phyloP scores from a whole-genome alignment of 2,888 invertebrate genomes.

The Apamea monoglypha region DNA sequence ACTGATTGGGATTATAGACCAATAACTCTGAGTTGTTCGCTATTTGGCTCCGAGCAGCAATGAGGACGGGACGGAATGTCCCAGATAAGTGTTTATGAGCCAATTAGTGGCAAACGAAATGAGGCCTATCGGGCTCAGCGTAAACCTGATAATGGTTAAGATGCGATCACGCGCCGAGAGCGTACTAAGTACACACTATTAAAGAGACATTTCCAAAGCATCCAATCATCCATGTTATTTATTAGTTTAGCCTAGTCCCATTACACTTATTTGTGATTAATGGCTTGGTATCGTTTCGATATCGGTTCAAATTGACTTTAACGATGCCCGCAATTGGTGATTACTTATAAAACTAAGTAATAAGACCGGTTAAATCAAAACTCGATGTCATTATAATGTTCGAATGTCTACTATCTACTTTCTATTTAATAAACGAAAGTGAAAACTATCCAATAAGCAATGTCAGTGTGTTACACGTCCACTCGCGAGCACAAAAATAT shows the following conservation, averaged over 20 bases:
- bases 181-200: conserved; percentile 60
- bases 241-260: conserved; percentile 64
- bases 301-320: conserved; percentile 46
- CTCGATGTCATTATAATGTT: conserved; percentile 17
- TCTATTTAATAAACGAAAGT: conserved; percentile 60
- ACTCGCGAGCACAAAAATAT: background rate
- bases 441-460: conserved; percentile 44
- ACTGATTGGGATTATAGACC: conserved; percentile 75
- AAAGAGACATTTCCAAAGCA: conserved; percentile 57
- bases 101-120: conserved; percentile 84
- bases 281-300: conserved; percentile 51
- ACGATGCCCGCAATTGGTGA: conserved; percentile 40
- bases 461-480: background rate
- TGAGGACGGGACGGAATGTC: conserved; percentile 78
- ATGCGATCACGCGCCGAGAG: conserved; percentile 72
- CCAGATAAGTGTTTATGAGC: conserved; percentile 86
- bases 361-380: conserved; percentile 43
- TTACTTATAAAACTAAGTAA: conserved; percentile 36
- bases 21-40: conserved; percentile 76
- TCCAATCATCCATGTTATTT: conserved; percentile 58
- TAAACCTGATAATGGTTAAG: conserved; percentile 80
- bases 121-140: conserved; percentile 77
- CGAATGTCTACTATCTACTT: conserved; percentile 41
- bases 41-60: conserved; percentile 78
- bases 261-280: conserved; percentile 61